phyloP scores from a whole-genome alignment of 2,113 vertebrate genomes.

The Alligator mississippiensis region DNA sequence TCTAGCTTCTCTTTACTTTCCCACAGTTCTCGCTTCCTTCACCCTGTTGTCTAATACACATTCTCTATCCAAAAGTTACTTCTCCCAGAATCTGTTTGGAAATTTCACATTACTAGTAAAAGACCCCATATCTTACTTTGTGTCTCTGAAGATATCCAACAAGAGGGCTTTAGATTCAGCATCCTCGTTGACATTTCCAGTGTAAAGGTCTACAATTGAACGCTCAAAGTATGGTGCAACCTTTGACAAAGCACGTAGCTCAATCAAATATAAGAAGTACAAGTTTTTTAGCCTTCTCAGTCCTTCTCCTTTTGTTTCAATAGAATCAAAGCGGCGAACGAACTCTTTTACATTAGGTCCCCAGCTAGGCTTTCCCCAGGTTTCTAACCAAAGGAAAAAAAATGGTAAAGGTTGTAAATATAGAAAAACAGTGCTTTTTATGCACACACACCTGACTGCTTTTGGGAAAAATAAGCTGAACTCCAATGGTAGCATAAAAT shows the following conservation, averaged over 20 bases:
- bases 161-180: constrained; percentile 89
- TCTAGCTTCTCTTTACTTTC: neutral
- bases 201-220: constrained; percentile 92
- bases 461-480: neutral
- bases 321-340: constrained; percentile 86
- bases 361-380: constrained; percentile 90
- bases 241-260: constrained; percentile 93
- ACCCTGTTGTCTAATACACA: neutral
- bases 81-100: neutral
- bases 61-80: neutral
- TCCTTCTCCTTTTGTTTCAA: constrained; percentile 93
- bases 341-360: constrained; percentile 93
- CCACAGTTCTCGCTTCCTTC: neutral
- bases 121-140: constrained; percentile 81
- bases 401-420: accelerated
- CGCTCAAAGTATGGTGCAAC: constrained; percentile 94
- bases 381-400: constrained; percentile 78
- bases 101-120: neutral
- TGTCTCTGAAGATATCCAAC: constrained; percentile 88
- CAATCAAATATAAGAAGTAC: constrained; percentile 96
- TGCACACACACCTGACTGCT: neutral
- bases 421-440: neutral
- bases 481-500: neutral
- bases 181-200: constrained; percentile 88
- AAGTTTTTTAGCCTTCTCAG: constrained; percentile 94